These are phyloP conservation scores for Hypselothyrea guttata DNA, from an alignment of 2,888 invertebrate species.

Conservation along the genomic window DNA sequence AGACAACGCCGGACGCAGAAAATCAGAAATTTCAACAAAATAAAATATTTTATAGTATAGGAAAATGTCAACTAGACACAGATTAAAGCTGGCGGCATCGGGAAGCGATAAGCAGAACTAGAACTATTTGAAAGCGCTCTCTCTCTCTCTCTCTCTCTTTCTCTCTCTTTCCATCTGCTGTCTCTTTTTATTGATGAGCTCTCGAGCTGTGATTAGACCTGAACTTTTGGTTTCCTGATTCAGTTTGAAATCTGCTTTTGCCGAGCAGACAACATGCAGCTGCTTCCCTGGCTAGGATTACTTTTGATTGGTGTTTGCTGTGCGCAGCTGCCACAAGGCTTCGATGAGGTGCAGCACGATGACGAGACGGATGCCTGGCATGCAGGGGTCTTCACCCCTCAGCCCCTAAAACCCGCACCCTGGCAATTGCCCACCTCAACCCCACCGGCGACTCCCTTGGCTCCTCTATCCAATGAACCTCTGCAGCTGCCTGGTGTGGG, in stretches of 20 bases:
- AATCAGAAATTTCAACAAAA: conserved; percentile 2
- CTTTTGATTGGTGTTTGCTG: conserved; percentile 33
- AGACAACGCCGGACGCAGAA: too few relatives aligned
- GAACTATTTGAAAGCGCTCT: conserved; percentile 25
- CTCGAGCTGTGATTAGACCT: conserved; percentile 44
- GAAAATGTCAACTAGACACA: conserved; percentile 21
- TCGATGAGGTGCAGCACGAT: conserved; percentile 25
- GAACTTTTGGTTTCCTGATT: conserved; percentile 65
- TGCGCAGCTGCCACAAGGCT: conserved; percentile 14
- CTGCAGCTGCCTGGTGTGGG: conserved; percentile 73
- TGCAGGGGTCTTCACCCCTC: conserved; percentile 32
- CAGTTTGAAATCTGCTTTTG: conserved; percentile 53
- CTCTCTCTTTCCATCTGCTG: too few relatives aligned
- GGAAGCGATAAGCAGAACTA: conserved; percentile 18
- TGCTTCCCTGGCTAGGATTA: conserved; percentile 24
- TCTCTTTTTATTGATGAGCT: neutral
- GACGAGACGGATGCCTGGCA: conserved; percentile 27
- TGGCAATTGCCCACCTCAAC: conserved; percentile 26
- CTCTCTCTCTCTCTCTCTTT: conserved; percentile 10
- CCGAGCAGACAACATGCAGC: conserved; percentile 54
- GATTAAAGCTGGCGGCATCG: conserved; percentile 50
- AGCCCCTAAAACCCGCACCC: conserved; percentile 28
- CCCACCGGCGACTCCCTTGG: conserved; percentile 9
- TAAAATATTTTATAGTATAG: neutral
- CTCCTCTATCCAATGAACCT: conserved; percentile 28